phyloP scores from a whole-genome alignment of 1,140 invertebrate genomes.

The Eubasilissa regina region DNA sequence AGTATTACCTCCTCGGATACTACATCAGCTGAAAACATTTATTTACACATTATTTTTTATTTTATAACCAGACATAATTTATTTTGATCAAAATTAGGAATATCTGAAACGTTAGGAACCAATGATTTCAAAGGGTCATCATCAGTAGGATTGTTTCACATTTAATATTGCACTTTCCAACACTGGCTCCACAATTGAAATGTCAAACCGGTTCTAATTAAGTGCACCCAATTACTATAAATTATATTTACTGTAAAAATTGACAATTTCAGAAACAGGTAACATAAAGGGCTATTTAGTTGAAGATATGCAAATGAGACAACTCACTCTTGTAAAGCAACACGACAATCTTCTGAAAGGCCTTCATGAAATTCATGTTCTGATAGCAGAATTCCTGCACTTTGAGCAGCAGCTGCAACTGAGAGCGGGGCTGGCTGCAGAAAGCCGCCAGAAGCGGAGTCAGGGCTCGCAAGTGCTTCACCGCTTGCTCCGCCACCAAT shows the following conservation, averaged over 20 bases:
- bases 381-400: constrained; percentile 98
- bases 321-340: constrained; percentile 93
- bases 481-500: constrained; percentile 93
- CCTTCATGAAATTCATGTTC: constrained; percentile 99
- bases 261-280: background rate
- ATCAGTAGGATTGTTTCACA: constrained; percentile 23
- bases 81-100: background rate
- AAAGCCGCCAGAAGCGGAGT: constrained; percentile 90
- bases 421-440: constrained; percentile 85
- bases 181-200: constrained; percentile 22
- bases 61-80: background rate
- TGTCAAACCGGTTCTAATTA: constrained; percentile 33
- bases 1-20: constrained; percentile 93
- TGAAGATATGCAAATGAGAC: background rate
- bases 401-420: constrained; percentile 90
- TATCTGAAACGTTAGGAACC: constrained; percentile 23
- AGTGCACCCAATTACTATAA: background rate
- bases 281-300: background rate
- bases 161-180: constrained; percentile 30
- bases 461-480: constrained; percentile 91
- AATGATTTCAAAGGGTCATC: constrained; percentile 11
- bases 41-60: too few species aligned
- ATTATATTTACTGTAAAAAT: background rate
- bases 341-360: constrained; percentile 97
- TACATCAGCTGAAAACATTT: constrained; percentile 79